These are phyloP conservation scores for Diceros bicornis DNA, from an alignment of 2,797 vertebrate genomes.

Conservation along the genomic window DNA sequence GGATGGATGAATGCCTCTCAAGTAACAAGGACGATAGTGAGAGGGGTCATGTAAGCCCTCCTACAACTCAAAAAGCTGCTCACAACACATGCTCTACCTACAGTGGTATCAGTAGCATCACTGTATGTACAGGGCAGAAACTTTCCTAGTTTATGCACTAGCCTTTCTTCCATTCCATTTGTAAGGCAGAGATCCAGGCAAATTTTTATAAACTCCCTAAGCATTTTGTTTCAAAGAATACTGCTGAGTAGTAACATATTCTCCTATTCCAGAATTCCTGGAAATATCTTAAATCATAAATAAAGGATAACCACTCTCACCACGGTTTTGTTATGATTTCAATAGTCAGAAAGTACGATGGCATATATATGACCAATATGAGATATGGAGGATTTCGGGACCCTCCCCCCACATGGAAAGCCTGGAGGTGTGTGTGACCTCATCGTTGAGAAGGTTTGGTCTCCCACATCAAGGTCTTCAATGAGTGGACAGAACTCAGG, in stretches of 20 bases:
- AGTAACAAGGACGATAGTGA: neutral
- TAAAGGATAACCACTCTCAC: neutral
- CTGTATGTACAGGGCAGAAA: neutral
- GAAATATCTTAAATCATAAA: neutral
- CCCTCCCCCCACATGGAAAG: accelerated
- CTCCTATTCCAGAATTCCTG: constrained; percentile 32
- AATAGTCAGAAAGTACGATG: neutral
- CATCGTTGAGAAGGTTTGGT: neutral
- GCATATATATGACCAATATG: neutral
- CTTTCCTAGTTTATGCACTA: neutral
- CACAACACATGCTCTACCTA: too few species aligned
- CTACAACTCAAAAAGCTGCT: neutral
- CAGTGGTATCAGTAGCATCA: too few species aligned
- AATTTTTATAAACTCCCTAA: neutral
- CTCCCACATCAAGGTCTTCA: neutral
- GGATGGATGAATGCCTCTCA: neutral
- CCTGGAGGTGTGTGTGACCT: neutral
- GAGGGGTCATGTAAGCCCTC: neutral
- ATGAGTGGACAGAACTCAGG: neutral
- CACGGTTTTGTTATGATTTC: neutral
- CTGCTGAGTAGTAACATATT: neutral
- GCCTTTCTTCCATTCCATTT: neutral
- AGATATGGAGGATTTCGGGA: neutral
- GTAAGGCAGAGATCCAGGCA: neutral
- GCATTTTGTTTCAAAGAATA: constrained; percentile 23